Evolutionary conservation across 2,888 invertebrate species (phyloP).

Genomic region (Anagyrus pseudococci): DNA sequence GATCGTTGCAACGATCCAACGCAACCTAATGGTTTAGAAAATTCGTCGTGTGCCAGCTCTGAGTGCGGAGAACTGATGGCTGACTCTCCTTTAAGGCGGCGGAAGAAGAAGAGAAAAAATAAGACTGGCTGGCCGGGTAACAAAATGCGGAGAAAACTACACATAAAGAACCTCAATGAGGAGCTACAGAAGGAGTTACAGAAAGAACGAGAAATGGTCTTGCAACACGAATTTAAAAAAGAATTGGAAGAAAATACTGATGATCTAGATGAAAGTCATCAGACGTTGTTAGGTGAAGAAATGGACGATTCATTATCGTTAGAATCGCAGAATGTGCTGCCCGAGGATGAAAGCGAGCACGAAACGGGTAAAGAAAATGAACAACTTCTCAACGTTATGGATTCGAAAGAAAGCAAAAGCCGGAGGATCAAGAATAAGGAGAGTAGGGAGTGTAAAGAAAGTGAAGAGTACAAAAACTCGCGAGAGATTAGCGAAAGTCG

Average conservation of each 20-base stretch:
- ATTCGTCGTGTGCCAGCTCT: slow-evolving; percentile 58
- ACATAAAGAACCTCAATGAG: slow-evolving; percentile 41
- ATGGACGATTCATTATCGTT: slow-evolving; percentile 13
- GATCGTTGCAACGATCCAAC: slow-evolving; percentile 57
- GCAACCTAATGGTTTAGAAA: slow-evolving; percentile 52
- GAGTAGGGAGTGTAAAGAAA: slow-evolving; percentile 14
- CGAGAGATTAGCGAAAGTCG: slow-evolving; percentile 49
- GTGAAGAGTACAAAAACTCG: neutral
- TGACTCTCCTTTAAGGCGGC: slow-evolving; percentile 61
- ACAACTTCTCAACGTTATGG: slow-evolving; percentile 21
- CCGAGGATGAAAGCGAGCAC: slow-evolving; percentile 59
- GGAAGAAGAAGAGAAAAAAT: slow-evolving; percentile 71
- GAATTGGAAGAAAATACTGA: slow-evolving; percentile 44
- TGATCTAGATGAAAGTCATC: slow-evolving; percentile 3
- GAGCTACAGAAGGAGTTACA: slow-evolving; percentile 49
- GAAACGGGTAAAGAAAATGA: slow-evolving; percentile 50
- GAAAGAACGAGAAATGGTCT: slow-evolving; percentile 22
- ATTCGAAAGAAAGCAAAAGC: neutral
- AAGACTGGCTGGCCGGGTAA: slow-evolving; percentile 80
- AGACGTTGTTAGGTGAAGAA: too few relatives aligned
- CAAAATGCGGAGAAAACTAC: slow-evolving; percentile 52
- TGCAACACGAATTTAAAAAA: neutral
- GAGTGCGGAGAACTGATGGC: slow-evolving; percentile 54
- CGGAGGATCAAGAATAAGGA: slow-evolving; percentile 23
- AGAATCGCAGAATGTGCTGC: slow-evolving; percentile 40